phyloP scores from a whole-genome alignment of 2,797 vertebrate species.

The Typhlichthys subterraneus region DNA sequence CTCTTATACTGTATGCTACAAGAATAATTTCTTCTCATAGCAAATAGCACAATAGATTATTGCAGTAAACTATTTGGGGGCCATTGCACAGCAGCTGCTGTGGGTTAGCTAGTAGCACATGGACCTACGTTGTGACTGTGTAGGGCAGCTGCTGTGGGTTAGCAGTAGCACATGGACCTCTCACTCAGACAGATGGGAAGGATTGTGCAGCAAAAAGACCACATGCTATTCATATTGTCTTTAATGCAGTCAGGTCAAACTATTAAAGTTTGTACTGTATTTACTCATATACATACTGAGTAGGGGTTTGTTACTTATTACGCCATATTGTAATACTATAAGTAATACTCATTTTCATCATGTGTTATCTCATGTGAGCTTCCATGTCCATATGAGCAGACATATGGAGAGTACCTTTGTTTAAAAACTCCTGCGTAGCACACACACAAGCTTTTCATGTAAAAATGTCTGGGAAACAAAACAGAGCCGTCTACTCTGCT shows the following conservation, averaged over 20 bases:
- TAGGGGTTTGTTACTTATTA: not conserved
- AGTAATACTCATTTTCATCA: not conserved
- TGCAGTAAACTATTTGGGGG: slow-evolving; percentile 48
- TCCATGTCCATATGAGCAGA: slow-evolving; percentile 46
- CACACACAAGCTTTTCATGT: slow-evolving; percentile 57
- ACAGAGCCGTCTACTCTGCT: slow-evolving; percentile 74
- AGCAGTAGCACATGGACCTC: slow-evolving; percentile 52
- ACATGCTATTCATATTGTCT: slow-evolving; percentile 32
- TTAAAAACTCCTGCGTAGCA: slow-evolving; percentile 52
- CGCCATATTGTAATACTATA: not conserved
- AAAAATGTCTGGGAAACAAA: slow-evolving; percentile 81
- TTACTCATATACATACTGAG: no score
- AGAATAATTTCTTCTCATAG: not conserved
- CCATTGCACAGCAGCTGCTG: slow-evolving; percentile 49
- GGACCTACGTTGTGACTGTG: slow-evolving; percentile 30
- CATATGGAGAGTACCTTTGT: slow-evolving; percentile 66
- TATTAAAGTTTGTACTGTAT: no score
- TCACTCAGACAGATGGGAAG: slow-evolving; percentile 14
- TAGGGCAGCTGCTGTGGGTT: slow-evolving; percentile 57
- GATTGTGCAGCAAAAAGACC: not conserved
- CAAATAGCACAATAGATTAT: slow-evolving; percentile 14
- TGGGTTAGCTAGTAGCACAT: slow-evolving; percentile 45
- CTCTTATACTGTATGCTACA: not conserved
- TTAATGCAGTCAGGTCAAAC: slow-evolving; percentile 16
- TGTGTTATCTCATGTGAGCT: slow-evolving; percentile 29